Evolutionary conservation across 2,113 vertebrate genomes (phyloP), one percentile per base, ranked within the genome.

Genomic region (Hirundichthys speculiger): DNA sequence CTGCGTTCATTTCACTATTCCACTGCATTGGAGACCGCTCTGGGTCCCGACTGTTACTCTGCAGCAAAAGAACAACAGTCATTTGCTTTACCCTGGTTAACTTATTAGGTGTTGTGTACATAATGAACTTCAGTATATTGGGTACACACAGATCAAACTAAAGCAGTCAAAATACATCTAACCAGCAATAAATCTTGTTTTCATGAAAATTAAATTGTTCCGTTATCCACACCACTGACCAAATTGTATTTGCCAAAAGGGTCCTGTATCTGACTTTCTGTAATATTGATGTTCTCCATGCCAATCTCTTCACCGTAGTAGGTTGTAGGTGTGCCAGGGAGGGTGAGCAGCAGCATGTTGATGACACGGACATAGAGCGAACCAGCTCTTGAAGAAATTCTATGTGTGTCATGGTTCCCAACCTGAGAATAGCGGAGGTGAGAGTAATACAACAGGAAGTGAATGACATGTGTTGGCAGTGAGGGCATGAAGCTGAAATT

Each of bases 251-350:
- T 91, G 40, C 92, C 92, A 2, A 86, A 89, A 47, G 93, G 92
- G 65, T 94, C 92, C 64, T 93, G 91, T 10, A 88, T 84, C 46
- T 90, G 79, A 15, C 86, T 64, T 2, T 78, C 59, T 2, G 91
- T 89, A 34, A 91, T 18, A 0, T 90, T 86, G 48, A 94, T 89
- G 66, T 93, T 92, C 80, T 93, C 88, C 98, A 99, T 99, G 83
- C 98, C 98, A 46, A 99, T 94, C 91, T 99, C 98, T 88, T 99
- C 98, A 2, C 98, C 98, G 0, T 99, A 98, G 77, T 99, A 99
- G 45, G 95, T 98, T 58, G 93, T 91, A 12, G 96, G 92, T 10
- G 98, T 99, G 51, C 98, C 98, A 9, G 95, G 98, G 16, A 99
- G 95, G 0, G 96, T 98, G 81, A 99, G 90, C 75, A 99, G 83